A percentile compares a stretch with the other conserved stretches of the same genome.
Evolutionary conservation across 1,140 invertebrate genomes (phyloP).

Genomic region (Ostrea denselamellosa): DNA sequence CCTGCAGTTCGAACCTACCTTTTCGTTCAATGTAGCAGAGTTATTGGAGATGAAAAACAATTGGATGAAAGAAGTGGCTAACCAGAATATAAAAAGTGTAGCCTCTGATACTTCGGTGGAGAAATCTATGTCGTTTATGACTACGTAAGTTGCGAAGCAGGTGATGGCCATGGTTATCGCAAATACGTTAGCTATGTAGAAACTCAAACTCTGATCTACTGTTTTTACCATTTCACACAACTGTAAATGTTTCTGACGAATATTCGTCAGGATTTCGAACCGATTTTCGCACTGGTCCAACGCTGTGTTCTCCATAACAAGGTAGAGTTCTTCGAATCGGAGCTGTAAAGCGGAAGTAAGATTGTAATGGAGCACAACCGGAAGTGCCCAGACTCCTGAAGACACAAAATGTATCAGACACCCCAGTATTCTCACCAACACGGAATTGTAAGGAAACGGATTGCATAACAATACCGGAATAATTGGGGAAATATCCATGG

Average conservation of each 20-base stretch:
- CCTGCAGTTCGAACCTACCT: not conserved
- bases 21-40: not conserved
- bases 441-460: not conserved
- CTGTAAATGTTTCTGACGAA: slow-evolving; percentile 1
- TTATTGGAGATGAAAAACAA: not conserved
- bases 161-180: not conserved
- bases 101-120: not conserved
- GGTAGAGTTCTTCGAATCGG: not conserved
- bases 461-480: not conserved
- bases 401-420: not conserved
- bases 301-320: not conserved
- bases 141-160: not conserved
- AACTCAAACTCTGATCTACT: slow-evolving; percentile 6
- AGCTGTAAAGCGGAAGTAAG: not conserved
- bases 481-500: not conserved
- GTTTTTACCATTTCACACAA: slow-evolving; percentile 6
- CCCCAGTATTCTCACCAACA: not conserved
- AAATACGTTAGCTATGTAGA: not conserved
- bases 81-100: not conserved
- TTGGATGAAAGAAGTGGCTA: not conserved
- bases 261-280: not conserved
- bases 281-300: not conserved
- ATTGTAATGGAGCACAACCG: not conserved
- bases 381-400: not conserved
- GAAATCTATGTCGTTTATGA: not conserved